Evolutionary conservation across 1,140 invertebrate species (phyloP).

Genomic region (Aporrectodea caliginosa): DNA sequence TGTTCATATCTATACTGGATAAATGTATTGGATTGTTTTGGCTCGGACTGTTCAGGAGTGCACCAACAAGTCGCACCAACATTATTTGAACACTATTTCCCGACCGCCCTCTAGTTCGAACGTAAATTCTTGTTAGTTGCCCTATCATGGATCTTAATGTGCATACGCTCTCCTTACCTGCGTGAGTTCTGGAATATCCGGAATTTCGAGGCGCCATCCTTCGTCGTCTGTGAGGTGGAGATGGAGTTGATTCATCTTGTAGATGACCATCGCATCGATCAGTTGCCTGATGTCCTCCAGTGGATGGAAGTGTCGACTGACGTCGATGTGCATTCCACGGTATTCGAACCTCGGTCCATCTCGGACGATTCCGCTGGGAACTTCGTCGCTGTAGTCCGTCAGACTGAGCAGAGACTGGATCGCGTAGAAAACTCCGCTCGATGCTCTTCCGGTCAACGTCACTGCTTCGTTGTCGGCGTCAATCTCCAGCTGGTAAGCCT

Average conservation of each 20-base stretch:
- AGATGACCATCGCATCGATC: conserved; percentile 46
- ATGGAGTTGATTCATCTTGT: conserved; percentile 52
- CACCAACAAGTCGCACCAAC: too few relatives aligned
- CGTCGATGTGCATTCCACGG: conserved; percentile 24
- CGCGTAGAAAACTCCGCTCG: conserved; percentile 42
- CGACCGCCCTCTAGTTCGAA: too few relatives aligned
- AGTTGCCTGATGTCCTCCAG: conserved; percentile 37
- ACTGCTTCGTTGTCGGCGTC: conserved; percentile 24
- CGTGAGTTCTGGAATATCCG: conserved; percentile 46
- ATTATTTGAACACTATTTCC: too few relatives aligned
- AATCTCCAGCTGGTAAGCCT: conserved; percentile 36
- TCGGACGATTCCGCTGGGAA: conserved; percentile 13
- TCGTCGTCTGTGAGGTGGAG: conserved; percentile 53
- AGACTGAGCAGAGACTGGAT: conserved; percentile 40
- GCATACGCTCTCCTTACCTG: too few relatives aligned
- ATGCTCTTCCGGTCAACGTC: conserved; percentile 33
- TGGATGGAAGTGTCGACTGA: conserved; percentile 17
- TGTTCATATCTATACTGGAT: too few relatives aligned
- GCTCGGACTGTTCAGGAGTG: too few relatives aligned
- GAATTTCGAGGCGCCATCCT: conserved; percentile 51
- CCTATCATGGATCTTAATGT: too few relatives aligned
- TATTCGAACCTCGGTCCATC: conserved; percentile 16
- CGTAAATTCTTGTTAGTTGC: too few relatives aligned
- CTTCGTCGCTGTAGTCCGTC: conserved; percentile 8
- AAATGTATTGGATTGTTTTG: too few relatives aligned